Conservation (phyloP, 2,797 vertebrate species). For the Myotis findleyi region DNA sequence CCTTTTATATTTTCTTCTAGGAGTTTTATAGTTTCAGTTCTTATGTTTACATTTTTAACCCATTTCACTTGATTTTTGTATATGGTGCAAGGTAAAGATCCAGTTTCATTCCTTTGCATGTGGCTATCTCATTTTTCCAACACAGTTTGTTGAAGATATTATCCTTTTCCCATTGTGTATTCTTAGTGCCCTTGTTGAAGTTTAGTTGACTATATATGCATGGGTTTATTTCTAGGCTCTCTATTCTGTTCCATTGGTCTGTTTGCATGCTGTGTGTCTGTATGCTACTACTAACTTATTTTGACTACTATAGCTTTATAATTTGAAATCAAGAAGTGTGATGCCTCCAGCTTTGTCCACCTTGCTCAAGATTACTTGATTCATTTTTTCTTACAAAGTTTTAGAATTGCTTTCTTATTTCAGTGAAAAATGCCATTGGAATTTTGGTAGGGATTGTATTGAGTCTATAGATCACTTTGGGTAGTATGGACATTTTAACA, state of each 20-base stretch:
- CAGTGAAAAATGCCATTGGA: background rate
- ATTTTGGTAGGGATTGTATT: background rate
- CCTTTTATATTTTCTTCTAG: background rate
- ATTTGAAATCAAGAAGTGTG: slow-evolving; percentile 7
- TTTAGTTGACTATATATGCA: background rate
- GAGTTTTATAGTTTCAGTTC: background rate
- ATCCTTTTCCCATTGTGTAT: background rate
- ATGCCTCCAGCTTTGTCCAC: background rate
- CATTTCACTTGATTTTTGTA: slow-evolving; percentile 2
- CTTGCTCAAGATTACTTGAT: background rate
- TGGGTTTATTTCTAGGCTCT: background rate
- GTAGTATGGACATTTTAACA: background rate
- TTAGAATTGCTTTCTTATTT: slow-evolving; percentile 5
- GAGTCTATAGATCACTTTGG: background rate
- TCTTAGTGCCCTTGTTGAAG: background rate
- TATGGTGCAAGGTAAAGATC: background rate
- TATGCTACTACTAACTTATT: background rate
- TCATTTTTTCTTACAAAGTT: background rate
- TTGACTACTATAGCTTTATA: background rate
- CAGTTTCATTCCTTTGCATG: background rate
- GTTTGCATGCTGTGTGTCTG: background rate
- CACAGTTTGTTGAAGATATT: background rate
- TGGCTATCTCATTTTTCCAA: background rate
- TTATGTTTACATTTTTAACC: background rate
- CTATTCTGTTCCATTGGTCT: background rate